Evolutionary conservation across 2,113 vertebrate species (phyloP), one percentile per base, ranked within the genome.

Genomic region (Amphilophus citrinellus): DNA sequence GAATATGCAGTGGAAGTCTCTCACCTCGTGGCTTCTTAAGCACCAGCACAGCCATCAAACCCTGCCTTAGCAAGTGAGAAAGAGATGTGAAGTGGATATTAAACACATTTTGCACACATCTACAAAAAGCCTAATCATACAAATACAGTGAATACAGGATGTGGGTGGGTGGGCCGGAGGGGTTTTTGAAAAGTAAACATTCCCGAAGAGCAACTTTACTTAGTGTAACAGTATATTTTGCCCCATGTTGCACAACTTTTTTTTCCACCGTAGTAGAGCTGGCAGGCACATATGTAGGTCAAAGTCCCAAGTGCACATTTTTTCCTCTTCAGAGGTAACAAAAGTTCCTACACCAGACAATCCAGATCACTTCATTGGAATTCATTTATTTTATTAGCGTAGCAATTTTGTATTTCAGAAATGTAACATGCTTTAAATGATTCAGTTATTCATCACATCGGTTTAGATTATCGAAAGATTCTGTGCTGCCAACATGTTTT

Each of bases 241-340:
- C 47, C n/a, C 50, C 24, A 30, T 0, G 0, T 35, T 53, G 17
- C 47, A 32, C 27, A 73, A 53, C 17, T 0, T 17, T 73, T 73
- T 32, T 57, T 53, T 56, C n/a, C 10, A 73, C n/a, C 53, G 18
- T 47, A 53, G 27, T 5, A 53, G 44, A 73, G 68, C 8, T 20
- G 0, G 47, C 27, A 24, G 30, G 47, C 6, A 56, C 27, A 53
- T 53, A 73, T 2, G 47, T 61, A 0, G 0, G 37, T 4, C 39
- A 24, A 47, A 7, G 15, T 1, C 30, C 61, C 4, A 14, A 30
- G 27, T 61, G 22, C 58, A 60, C 58, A 13, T 13, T 60, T 37
- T 37, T 61, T 61, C 30, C 30, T 61, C 27, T 61, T 14, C 24
- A 61, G 59, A 30, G 13, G 24, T 61, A 15, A 27, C 13, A 61